Evolutionary conservation across 2,888 invertebrate species (phyloP), one percentile per base, ranked within the genome.

Genomic region (Cotesia congregata): DNA sequence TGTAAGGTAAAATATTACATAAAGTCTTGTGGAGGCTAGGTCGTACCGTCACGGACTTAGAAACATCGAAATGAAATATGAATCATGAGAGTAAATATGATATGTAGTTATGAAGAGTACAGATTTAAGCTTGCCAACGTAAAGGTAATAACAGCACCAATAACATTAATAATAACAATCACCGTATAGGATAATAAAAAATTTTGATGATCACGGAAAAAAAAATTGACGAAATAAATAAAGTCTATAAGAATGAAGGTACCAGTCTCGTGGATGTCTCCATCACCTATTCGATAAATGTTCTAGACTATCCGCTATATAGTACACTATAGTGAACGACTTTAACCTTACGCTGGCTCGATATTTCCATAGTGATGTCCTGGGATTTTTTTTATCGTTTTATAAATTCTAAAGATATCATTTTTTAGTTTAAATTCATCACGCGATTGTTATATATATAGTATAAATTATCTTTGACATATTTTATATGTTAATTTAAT

Each of bases 221-320:
- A 59, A 20, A 72, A 30, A 50, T 30, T 17, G 38, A 20, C 17
- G 67, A 80, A 71, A 75, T 15, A 73, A 72, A 64, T 50, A 60
- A 60, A 62, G 74, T 64, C 69, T 62, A 72, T 64, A 72, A 77
- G 64, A 69, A 61, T 38, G 75, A 72, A 61, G 79, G 82, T 82
- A 82, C 82, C 82, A 81, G 80, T 64, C 77, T 74, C 72, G 72
- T 71, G 65, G 62, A 70, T 73, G 81, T 78, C 80, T 74, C 79
- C 75, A 65, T 41, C 30, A 65, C 72, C n/a, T 74, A 77, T 78
- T 71, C 80, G 79, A 82, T 82, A 80, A 82, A 80, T 80, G 74
- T 50, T 50, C 12, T 50, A 50, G 2, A 50, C 3, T 30, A 30
- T 30, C 30, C 4, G 30, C 30, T 12, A 50, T 50, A 50, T 4